These are phyloP conservation scores for Isoperla grammatica DNA, from an alignment of 2,888 invertebrate species.

Conservation along the genomic window DNA sequence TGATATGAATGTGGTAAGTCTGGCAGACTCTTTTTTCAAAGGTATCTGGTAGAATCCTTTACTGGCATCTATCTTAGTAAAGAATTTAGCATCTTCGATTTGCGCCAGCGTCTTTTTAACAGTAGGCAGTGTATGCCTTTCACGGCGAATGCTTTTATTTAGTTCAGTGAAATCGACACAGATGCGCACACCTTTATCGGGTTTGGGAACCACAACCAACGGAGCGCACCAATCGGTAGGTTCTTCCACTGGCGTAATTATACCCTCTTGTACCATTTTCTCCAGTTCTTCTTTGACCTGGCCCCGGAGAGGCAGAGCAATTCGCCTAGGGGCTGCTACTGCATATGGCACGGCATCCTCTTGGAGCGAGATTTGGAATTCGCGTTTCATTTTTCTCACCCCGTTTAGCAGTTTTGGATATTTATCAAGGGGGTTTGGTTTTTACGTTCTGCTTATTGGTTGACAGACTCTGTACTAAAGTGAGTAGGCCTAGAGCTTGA, in stretches of 20 bases:
- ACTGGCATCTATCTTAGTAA: slow-evolving; percentile 34
- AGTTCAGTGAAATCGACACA: slow-evolving; percentile 36
- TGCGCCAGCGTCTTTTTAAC: slow-evolving; percentile 33
- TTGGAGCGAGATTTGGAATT: slow-evolving; percentile 34
- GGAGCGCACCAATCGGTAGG: slow-evolving; percentile 39
- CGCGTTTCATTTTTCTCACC: background rate
- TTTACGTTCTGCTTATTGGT: no score
- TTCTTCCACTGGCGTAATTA: no score
- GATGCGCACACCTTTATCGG: slow-evolving; percentile 31
- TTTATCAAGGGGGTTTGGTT: no score
- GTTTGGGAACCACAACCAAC: slow-evolving; percentile 38
- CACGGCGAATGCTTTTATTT: slow-evolving; percentile 32
- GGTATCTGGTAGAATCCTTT: slow-evolving; percentile 35
- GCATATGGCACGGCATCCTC: slow-evolving; percentile 35
- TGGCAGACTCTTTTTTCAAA: no score
- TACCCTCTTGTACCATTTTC: no score
- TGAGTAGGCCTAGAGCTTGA: background rate
- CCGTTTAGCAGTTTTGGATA: background rate
- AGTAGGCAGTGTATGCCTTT: slow-evolving; percentile 24
- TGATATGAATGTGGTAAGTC: slow-evolving; percentile 31
- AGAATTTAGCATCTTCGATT: slow-evolving; percentile 32
- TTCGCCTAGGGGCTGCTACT: slow-evolving; percentile 35
- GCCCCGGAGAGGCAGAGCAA: slow-evolving; percentile 37
- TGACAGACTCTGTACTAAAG: background rate
- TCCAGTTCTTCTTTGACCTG: slow-evolving; percentile 32